Evolutionary conservation across 2,113 vertebrate genomes (phyloP).

Genomic region (Lepisosteus osseus): DNA sequence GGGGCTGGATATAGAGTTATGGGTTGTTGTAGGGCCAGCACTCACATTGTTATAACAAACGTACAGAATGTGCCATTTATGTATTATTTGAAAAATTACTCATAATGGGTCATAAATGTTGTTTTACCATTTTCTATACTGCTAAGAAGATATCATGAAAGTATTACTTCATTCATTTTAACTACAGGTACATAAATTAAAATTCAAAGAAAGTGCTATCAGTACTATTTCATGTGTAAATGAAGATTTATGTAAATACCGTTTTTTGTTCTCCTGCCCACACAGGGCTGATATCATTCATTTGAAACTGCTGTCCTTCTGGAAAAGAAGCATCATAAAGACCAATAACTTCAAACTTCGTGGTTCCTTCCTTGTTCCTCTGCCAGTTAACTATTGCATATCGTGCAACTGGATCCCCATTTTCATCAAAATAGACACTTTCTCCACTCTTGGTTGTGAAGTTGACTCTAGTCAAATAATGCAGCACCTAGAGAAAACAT

Average conservation of each 20-base stretch:
- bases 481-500: background rate
- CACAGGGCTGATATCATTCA: background rate
- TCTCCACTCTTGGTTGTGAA: conserved; percentile 12
- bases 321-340: conserved; percentile 7
- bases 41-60: too few relatives aligned
- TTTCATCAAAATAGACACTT: conserved; percentile 13
- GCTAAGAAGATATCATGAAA: background rate
- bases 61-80: too few relatives aligned
- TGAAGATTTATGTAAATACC: too few relatives aligned
- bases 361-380: background rate
- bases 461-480: conserved; percentile 13
- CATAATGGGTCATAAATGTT: too few relatives aligned
- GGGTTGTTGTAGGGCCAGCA: too few relatives aligned
- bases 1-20: too few relatives aligned
- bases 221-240: too few relatives aligned
- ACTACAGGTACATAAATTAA: too few relatives aligned
- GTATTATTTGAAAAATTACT: too few relatives aligned
- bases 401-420: conserved; percentile 3
- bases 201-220: too few relatives aligned
- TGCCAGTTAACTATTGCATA: conserved; percentile 19
- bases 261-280: background rate
- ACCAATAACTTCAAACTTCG: background rate
- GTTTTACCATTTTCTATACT: too few relatives aligned
- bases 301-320: background rate
- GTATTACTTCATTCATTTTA: background rate